These are phyloP conservation scores for Montipora capricornis DNA, from an alignment of 64 coral and sea anemone species.

Conservation along the genomic window DNA sequence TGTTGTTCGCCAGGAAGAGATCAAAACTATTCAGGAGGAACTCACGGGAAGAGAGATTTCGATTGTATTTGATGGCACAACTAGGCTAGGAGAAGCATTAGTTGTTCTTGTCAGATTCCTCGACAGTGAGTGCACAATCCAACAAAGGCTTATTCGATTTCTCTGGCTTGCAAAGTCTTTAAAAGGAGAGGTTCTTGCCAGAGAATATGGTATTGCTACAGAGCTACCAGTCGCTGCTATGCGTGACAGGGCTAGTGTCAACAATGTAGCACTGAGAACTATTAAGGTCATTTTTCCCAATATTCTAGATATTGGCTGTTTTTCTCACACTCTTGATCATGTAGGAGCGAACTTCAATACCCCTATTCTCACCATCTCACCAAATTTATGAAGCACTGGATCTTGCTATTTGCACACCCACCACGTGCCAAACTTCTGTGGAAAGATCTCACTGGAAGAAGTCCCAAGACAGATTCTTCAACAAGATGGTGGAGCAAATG, in stretches of 20 bases:
- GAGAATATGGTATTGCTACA: conserved; percentile 38
- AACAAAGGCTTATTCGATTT: conserved; percentile 46
- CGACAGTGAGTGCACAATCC: conserved; percentile 37
- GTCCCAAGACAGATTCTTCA: no score
- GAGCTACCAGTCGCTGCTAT: conserved; percentile 5
- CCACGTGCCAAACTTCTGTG: not conserved
- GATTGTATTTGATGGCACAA: not conserved
- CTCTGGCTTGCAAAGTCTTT: conserved; percentile 31
- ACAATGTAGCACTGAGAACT: conserved; percentile 11
- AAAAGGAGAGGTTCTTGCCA: conserved; percentile 53
- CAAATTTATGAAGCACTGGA: not conserved
- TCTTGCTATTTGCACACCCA: not conserved
- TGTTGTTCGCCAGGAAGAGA: no score
- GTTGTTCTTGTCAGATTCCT: conserved; percentile 57
- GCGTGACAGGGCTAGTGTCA: conserved; percentile 1
- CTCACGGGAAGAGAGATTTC: no score
- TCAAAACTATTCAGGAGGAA: no score
- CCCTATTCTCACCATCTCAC: not conserved
- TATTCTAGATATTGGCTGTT: not conserved
- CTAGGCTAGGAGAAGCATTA: conserved; percentile 51
- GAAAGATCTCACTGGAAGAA: not conserved
- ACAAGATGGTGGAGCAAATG: conserved; percentile 14
- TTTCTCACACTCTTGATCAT: not conserved
- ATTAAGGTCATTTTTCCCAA: conserved; percentile 27
- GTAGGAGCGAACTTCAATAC: not conserved